These are phyloP conservation scores for Rhogogaster chlorosoma DNA, from an alignment of 2,888 invertebrate species.

Conservation along the genomic window DNA sequence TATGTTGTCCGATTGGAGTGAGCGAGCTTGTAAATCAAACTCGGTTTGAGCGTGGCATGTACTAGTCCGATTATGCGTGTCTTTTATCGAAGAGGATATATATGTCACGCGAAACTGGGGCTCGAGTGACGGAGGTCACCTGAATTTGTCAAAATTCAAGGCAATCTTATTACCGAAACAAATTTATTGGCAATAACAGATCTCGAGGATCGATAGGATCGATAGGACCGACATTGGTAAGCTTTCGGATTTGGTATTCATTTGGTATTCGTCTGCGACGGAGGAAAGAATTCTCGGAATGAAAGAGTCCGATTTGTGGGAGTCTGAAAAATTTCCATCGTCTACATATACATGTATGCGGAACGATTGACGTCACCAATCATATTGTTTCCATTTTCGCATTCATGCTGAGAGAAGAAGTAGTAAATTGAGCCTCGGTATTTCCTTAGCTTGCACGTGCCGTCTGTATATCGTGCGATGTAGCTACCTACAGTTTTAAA, in stretches of 20 bases:
- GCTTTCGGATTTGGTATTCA: background rate
- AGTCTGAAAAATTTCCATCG: background rate
- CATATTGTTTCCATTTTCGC: conserved; percentile 1
- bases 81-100: background rate
- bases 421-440: background rate
- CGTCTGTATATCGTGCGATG: background rate
- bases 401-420: background rate
- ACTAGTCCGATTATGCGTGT: background rate
- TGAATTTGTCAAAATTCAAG: conserved; percentile 13
- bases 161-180: conserved; percentile 17
- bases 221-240: background rate
- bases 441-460: background rate
- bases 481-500: background rate
- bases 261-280: background rate
- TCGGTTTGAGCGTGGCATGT: background rate
- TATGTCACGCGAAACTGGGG: background rate
- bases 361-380: background rate
- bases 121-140: background rate
- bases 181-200: conserved; percentile 25
- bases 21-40: background rate
- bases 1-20: background rate
- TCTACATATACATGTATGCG: background rate
- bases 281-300: background rate
- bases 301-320: background rate
- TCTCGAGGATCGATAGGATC: conserved; percentile 3